Percentiles rank a stretch among this genome's conserved stretches.
phyloP scores from a whole-genome alignment of 2,888 invertebrate genomes.

The Branchellion lobata region DNA sequence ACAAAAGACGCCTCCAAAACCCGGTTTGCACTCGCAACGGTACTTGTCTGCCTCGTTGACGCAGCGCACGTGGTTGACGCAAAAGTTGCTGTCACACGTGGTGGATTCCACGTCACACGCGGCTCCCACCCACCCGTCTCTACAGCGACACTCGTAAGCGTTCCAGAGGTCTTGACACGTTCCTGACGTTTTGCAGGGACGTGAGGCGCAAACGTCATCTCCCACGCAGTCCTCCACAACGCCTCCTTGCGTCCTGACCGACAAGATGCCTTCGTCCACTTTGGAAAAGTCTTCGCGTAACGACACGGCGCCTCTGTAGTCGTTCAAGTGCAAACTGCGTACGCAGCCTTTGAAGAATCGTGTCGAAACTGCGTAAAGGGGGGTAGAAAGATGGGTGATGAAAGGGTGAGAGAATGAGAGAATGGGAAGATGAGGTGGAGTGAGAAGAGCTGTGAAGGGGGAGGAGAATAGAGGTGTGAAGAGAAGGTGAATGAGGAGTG shows the following conservation, averaged over 20 bases:
- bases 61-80: neutral
- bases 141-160: slow-evolving; percentile 54
- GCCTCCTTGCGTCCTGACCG: neutral
- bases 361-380: too few relatives aligned
- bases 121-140: slow-evolving; percentile 56
- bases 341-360: slow-evolving; percentile 57
- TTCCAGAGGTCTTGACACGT: slow-evolving; percentile 57
- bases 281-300: slow-evolving; percentile 43
- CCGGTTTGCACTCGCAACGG: slow-evolving; percentile 43
- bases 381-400: too few relatives aligned
- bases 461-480: too few relatives aligned
- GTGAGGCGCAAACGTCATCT: slow-evolving; percentile 54
- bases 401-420: too few relatives aligned
- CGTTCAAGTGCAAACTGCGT: slow-evolving; percentile 55
- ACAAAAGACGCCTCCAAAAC: neutral
- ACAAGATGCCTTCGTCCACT: slow-evolving; percentile 45
- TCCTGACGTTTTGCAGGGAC: slow-evolving; percentile 55
- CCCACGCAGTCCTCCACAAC: slow-evolving; percentile 55
- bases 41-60: neutral
- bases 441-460: too few relatives aligned
- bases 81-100: neutral
- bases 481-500: too few relatives aligned
- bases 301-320: slow-evolving; percentile 45
- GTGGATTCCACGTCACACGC: slow-evolving; percentile 50
- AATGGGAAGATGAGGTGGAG: too few relatives aligned